Conservation (phyloP, 2,113 vertebrate genomes). For the Crypturellus undulatus region DNA sequence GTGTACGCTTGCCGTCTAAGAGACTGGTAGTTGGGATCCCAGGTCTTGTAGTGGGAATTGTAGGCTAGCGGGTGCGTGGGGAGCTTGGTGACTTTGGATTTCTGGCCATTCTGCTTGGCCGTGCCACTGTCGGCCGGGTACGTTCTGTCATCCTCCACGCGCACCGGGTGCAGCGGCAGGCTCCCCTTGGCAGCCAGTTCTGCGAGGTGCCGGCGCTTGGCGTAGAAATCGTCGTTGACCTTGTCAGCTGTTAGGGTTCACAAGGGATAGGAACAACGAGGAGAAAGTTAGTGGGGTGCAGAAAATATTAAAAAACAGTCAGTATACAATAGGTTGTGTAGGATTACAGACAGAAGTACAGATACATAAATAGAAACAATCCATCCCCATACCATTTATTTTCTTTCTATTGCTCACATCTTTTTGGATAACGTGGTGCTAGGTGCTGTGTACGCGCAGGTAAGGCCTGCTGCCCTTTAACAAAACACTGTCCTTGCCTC, state of each 20-base stretch:
- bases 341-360: not conserved
- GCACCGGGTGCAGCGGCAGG: constrained; percentile 90
- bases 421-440: not conserved
- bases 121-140: constrained; percentile 89
- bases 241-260: constrained; percentile 85
- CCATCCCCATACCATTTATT: not conserved
- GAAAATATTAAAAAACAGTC: not conserved
- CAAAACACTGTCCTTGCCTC: not conserved
- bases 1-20: constrained; percentile 89
- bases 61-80: constrained; percentile 89
- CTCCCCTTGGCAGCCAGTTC: constrained; percentile 91
- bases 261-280: not conserved
- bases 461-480: not conserved
- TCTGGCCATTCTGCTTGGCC: constrained; percentile 89
- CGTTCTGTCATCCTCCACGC: constrained; percentile 87
- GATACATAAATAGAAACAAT: not conserved
- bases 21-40: constrained; percentile 92
- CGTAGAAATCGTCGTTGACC: constrained; percentile 92
- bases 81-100: constrained; percentile 83
- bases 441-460: not conserved
- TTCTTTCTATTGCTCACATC: not conserved
- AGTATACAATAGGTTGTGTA: not conserved
- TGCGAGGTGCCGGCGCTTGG: constrained; percentile 90
- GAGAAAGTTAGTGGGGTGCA: constrained; percentile 10
- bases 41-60: constrained; percentile 92